These are phyloP conservation scores for Arothron firmamentum DNA, from an alignment of 2,113 vertebrate genomes.

Conservation along the genomic window DNA sequence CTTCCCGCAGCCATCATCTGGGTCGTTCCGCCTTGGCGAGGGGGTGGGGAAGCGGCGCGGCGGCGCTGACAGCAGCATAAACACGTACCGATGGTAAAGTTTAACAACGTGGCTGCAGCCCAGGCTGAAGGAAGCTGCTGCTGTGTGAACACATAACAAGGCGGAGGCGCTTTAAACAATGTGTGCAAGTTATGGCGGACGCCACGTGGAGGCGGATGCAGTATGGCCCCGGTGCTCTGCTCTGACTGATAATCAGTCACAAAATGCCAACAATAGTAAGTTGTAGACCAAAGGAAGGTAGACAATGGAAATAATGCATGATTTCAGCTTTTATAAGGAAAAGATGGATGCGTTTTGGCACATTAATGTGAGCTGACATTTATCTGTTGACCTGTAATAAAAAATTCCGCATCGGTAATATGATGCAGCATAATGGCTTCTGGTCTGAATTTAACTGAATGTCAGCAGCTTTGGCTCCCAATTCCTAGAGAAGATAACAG, in stretches of 20 bases:
- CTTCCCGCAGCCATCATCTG: slow-evolving; percentile 17
- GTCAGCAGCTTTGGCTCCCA: not conserved
- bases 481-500: not conserved
- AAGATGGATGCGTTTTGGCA: too few species aligned
- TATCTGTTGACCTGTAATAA: too few species aligned
- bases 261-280: too few species aligned
- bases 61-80: slow-evolving; percentile 38
- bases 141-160: slow-evolving; percentile 39
- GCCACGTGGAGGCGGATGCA: not conserved
- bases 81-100: slow-evolving; percentile 61
- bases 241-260: too few species aligned
- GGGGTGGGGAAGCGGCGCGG: slow-evolving; percentile 11
- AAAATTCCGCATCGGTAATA: too few species aligned
- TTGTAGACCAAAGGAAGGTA: too few species aligned
- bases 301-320: too few species aligned
- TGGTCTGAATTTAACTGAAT: too few species aligned
- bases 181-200: not conserved
- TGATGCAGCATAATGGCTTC: too few species aligned
- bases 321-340: too few species aligned
- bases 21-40: slow-evolving; percentile 39
- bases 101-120: slow-evolving; percentile 43
- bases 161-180: not conserved
- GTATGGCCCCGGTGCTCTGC: too few species aligned
- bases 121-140: slow-evolving; percentile 40
- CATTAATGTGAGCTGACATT: too few species aligned